Percentiles rank a stretch among this genome's conserved stretches.
Conservation (phyloP, 2,888 invertebrate genomes). For the Caenorhabditis zanzibari region DNA sequence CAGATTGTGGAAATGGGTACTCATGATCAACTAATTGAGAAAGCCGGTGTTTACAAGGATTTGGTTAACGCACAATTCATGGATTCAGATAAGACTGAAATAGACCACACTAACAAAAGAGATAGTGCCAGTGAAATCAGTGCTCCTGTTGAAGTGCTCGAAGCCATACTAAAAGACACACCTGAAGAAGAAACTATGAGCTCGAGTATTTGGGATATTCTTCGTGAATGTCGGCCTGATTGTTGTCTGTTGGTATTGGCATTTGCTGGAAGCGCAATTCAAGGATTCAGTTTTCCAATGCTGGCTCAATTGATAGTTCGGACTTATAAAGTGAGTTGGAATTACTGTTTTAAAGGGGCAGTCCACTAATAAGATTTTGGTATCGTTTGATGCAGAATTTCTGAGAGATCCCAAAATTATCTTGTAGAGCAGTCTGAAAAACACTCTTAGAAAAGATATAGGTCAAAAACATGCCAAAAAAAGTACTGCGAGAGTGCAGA, state of each 20-base stretch:
- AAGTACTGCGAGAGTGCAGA: too few species aligned
- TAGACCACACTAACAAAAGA: neutral
- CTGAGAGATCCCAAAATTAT: too few species aligned
- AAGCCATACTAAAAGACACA: conserved; percentile 38
- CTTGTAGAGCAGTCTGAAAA: too few species aligned
- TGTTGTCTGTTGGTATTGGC: conserved; percentile 31
- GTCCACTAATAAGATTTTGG: too few species aligned
- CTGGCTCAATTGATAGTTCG: conserved; percentile 42
- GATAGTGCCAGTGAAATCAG: conserved; percentile 3
- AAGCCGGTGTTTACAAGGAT: conserved; percentile 87
- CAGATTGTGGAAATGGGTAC: conserved; percentile 88
- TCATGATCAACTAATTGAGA: conserved; percentile 87
- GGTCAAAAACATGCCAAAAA: too few species aligned
- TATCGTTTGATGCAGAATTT: too few species aligned
- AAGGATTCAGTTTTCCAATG: conserved; percentile 52
- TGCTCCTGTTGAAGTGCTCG: conserved; percentile 28
- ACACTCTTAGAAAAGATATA: too few species aligned
- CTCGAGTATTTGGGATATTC: conserved; percentile 42
- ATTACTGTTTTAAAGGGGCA: too few species aligned
- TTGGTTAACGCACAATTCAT: conserved; percentile 83
- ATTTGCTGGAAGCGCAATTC: conserved; percentile 24
- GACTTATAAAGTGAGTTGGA: conserved; percentile 35
- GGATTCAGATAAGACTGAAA: conserved; percentile 58
- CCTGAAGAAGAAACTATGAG: conserved; percentile 28
- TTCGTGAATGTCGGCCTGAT: conserved; percentile 40